Percentiles rank a stretch among this genome's conserved stretches.
Conservation (phyloP, 2,113 vertebrate species). For the Hippocampus zosterae region DNA sequence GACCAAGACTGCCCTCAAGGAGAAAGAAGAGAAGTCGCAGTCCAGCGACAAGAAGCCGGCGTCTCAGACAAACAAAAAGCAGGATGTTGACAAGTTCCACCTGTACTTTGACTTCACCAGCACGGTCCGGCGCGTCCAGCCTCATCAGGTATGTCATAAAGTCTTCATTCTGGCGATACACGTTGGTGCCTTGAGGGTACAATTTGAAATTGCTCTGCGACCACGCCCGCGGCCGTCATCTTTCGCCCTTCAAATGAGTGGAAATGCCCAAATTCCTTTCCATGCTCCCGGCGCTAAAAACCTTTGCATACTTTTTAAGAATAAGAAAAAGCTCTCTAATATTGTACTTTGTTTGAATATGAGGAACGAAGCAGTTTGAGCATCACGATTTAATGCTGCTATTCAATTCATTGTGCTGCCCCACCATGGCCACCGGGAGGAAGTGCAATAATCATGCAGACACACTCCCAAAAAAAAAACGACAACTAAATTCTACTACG, state of each 20-base stretch:
- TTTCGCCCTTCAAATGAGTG: too few relatives aligned
- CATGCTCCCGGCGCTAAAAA: too few relatives aligned
- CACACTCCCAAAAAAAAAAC: too few relatives aligned
- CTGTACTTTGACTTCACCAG: slow-evolving; percentile 88
- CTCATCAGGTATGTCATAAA: slow-evolving; percentile 79
- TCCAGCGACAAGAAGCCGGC: slow-evolving; percentile 22
- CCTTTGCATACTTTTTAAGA: too few relatives aligned
- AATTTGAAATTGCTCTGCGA: background rate
- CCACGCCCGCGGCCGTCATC: background rate
- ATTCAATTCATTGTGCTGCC: too few relatives aligned
- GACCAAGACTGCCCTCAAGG: slow-evolving; percentile 85
- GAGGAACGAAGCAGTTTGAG: too few relatives aligned
- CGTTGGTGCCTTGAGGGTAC: background rate
- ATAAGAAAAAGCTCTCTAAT: too few relatives aligned
- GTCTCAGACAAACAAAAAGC: slow-evolving; percentile 56
- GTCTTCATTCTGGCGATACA: background rate
- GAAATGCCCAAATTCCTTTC: background rate
- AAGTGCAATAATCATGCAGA: too few relatives aligned
- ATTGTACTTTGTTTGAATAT: too few relatives aligned
- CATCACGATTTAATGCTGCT: too few relatives aligned
- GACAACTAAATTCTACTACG: too few relatives aligned
- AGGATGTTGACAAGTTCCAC: slow-evolving; percentile 88
- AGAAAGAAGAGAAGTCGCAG: slow-evolving; percentile 69
- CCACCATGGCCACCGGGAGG: too few relatives aligned
- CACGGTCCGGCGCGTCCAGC: slow-evolving; percentile 82